A percentile compares a stretch with the other conserved stretches of the same genome.
These are phyloP conservation scores for Hydrotaea cyrtoneurina DNA, from an alignment of 2,888 invertebrate genomes.

Conservation along the genomic window DNA sequence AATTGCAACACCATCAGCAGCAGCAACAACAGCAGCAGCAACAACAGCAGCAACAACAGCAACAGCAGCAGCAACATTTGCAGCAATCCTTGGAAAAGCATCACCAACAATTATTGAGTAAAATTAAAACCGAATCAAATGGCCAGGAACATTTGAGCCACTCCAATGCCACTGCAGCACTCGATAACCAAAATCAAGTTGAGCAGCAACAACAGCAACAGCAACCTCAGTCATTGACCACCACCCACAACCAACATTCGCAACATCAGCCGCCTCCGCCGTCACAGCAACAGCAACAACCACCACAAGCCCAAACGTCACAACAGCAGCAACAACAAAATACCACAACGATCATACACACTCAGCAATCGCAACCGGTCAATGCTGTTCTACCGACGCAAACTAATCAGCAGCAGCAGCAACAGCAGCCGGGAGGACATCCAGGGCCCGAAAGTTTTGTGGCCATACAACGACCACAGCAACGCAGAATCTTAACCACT, in stretches of 20 bases:
- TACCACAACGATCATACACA: conserved; percentile 47
- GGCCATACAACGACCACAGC: conserved; percentile 74
- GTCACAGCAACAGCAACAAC: conserved; percentile 67
- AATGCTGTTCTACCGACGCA: conserved; percentile 71
- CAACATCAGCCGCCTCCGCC: conserved; percentile 71
- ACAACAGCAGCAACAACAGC: conserved; percentile 71
- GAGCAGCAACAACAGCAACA: conserved; percentile 73
- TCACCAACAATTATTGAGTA: conserved; percentile 74
- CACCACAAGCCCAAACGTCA: conserved; percentile 62
- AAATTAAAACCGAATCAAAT: conserved; percentile 75
- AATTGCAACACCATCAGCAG: conserved; percentile 72
- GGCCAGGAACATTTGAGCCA: conserved; percentile 69
- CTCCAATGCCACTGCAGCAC: conserved; percentile 14
- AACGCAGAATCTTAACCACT: conserved; percentile 80
- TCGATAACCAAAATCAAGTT: conserved; percentile 50
- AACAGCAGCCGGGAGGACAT: conserved; percentile 59
- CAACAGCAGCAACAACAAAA: conserved; percentile 66
- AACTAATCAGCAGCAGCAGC: conserved; percentile 24
- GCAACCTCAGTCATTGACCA: conserved; percentile 53
- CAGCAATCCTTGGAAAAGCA: conserved; percentile 73
- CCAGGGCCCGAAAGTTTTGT: conserved; percentile 50
- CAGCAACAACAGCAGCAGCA: conserved; percentile 72
- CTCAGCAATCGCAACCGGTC: conserved; percentile 65
- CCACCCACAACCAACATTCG: conserved; percentile 44
- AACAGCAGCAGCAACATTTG: conserved; percentile 70